Evolutionary conservation across 2,797 vertebrate species (phyloP), one percentile per base, ranked within the genome.

Genomic region (Scleropages formosus): DNA sequence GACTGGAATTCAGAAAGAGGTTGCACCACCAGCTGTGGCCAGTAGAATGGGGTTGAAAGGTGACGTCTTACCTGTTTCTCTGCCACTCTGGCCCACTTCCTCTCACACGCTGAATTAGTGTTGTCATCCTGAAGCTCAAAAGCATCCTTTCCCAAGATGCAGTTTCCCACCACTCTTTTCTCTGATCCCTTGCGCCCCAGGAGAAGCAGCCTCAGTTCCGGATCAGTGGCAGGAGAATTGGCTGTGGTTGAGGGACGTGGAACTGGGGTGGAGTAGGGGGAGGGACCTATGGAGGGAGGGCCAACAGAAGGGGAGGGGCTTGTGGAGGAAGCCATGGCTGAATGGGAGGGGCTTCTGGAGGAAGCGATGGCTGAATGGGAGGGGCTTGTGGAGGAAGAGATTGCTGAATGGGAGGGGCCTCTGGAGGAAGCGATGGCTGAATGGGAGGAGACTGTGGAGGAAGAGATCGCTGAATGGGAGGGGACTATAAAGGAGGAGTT

Each of bases 171-270:
- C 9, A 78, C 11, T 39, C 91, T 93, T 79, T 94, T 94, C 49
- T 93, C 93, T 0, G 88, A 73, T 69, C 89, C 88, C 1, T 88
- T 85, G 24, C 86, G 83, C 9, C 93, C 92, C 0, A 93, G 78
- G 69, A 94, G 69, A n/a, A 93, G 84, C 79, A 94, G 79, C 4
- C 91, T 90, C 31, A 93, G 78, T 82, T 91, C 90, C 0, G 82
- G 46, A n/a, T 27, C 6, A 9, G 11, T 12, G 49, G 1, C 20
- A 8, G 15, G n/a, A 20, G 2, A 61, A 59, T 8, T 9, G 53
- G 4, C 3, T 11, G 27, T 1, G 56, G 16, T 9, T 51, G 56
- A 67, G 20, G 20, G 74, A 44, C 49, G 2, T 26, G 27, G 56
- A 22, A 27, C n/a, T 26, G 44, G 44, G 6, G 39, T 15, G 18